Base-by-base conservation (phyloP, 2,113 vertebrate species). In the Ancistrus triradiatus region DNA sequence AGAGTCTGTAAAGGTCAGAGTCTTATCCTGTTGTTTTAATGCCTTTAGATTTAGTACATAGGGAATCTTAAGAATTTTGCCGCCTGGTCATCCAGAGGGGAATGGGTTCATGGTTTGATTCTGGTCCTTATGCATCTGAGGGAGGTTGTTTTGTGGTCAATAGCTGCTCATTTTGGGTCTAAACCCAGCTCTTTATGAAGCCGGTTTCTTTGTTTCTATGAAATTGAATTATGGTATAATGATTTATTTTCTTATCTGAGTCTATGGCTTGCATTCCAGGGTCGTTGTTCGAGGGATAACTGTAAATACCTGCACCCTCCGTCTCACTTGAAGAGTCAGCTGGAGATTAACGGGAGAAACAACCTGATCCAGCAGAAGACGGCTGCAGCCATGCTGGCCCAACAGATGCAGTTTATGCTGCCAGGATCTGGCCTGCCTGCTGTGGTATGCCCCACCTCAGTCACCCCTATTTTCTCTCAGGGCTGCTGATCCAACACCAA, bases 381-480 rank as follows among this genome's bases (percentile, higher is more conserved):
- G 0, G 94, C 95, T 44, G 96, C 96, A 15, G 95, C 96, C 7
- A 97, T 99, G 96, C 88, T 99, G 21, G 95, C 96, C 59, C 96
- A 99, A 73, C 96, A 99, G 87, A 99, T 99, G 95, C 96, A 98
- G 77, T 98, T 99, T 74, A 95, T 99, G 94, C 95, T 98, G 84
- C 95, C 96, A 31, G 94, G 95, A 85, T 91, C 93, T 73, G 88
- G 91, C 14, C 88, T 99, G 83, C 95, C 97, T 80, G 92, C 92
- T 77, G 83, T 99, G 90, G 96, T 99, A 77, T 91, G 93, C 90
- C 1, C 17, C 44, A 49, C 15, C 33, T 37, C 13, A 17, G 37
- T 38, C 17, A 8, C 37, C 21, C 13, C 52, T 21, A 9, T 19
- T n/a, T 37, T n/a, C 6, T 21, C 18, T 55, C 28, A 9, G 18